Conservation (phyloP, 2,888 invertebrate genomes). For the Epinotia bilunana region DNA sequence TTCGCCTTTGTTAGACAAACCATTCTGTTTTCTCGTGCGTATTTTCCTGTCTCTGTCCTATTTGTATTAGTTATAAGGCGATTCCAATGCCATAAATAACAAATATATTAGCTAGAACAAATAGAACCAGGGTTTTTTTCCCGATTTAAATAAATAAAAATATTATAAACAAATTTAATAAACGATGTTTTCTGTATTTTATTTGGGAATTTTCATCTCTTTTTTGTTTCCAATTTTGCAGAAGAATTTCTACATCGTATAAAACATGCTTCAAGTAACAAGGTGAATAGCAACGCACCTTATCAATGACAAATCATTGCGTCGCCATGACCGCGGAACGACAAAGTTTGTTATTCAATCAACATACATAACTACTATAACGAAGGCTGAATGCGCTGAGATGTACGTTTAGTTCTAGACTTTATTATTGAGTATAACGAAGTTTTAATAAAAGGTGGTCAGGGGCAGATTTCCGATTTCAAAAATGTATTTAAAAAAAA, state of each 20-base stretch:
- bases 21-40: not conserved
- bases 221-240: not conserved
- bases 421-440: not conserved
- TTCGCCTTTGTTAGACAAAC: not conserved
- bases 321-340: conserved; percentile 17
- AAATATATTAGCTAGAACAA: too few species aligned
- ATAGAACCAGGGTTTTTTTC: not conserved
- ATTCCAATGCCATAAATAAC: not conserved
- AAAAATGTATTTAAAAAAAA: too few species aligned
- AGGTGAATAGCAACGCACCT: not conserved
- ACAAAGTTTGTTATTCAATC: conserved; percentile 24
- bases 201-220: not conserved
- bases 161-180: too few species aligned
- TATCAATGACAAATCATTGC: not conserved
- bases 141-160: too few species aligned
- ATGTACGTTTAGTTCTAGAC: not conserved
- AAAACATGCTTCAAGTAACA: not conserved
- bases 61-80: not conserved
- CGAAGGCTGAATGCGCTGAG: conserved; percentile 1
- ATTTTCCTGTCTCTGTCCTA: not conserved
- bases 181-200: not conserved
- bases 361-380: not conserved
- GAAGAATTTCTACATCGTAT: not conserved
- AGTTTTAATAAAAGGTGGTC: not conserved
- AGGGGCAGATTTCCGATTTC: too few species aligned